Percentiles rank a stretch among this genome's conserved stretches.
These are phyloP conservation scores for Chaetodon auriga DNA, from an alignment of 2,113 vertebrate genomes.

Conservation along the genomic window DNA sequence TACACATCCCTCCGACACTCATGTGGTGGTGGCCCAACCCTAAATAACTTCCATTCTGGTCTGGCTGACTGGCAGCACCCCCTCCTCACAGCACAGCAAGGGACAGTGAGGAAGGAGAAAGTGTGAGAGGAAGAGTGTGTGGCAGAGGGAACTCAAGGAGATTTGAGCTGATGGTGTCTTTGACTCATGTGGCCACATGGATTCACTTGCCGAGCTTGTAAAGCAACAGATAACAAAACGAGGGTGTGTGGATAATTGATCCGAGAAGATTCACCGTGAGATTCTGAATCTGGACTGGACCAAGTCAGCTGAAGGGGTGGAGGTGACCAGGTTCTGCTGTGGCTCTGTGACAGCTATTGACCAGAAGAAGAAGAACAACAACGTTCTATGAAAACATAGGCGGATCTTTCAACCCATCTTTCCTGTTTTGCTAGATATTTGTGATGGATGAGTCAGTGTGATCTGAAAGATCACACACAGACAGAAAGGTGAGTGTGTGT, in stretches of 20 bases:
- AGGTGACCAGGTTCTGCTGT: not conserved
- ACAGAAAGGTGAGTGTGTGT: slow-evolving; percentile 40
- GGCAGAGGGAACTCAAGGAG: slow-evolving; percentile 33
- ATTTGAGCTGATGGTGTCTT: slow-evolving; percentile 25
- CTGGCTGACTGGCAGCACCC: slow-evolving; percentile 31
- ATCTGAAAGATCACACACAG: not conserved
- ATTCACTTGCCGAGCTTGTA: not conserved
- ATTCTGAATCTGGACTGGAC: not conserved
- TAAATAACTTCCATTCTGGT: slow-evolving; percentile 77
- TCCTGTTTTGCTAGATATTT: slow-evolving; percentile 13
- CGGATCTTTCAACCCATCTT: not conserved
- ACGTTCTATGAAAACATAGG: not conserved
- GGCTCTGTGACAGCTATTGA: not conserved
- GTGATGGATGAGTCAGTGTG: slow-evolving; percentile 25
- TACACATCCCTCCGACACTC: slow-evolving; percentile 40
- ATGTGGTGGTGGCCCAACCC: slow-evolving; percentile 71
- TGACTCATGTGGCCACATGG: slow-evolving; percentile 7
- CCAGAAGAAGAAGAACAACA: too few species aligned
- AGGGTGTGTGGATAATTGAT: not conserved
- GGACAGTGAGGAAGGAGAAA: slow-evolving; percentile 44
- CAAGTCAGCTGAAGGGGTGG: not conserved
- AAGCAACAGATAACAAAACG: not conserved
- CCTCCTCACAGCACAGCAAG: slow-evolving; percentile 17
- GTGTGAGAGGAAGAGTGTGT: slow-evolving; percentile 35
- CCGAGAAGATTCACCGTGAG: not conserved